A percentile compares a stretch with the other conserved stretches of the same genome.
Evolutionary conservation across 2,888 invertebrate genomes (phyloP).

Genomic region (Synergus umbraculus): DNA sequence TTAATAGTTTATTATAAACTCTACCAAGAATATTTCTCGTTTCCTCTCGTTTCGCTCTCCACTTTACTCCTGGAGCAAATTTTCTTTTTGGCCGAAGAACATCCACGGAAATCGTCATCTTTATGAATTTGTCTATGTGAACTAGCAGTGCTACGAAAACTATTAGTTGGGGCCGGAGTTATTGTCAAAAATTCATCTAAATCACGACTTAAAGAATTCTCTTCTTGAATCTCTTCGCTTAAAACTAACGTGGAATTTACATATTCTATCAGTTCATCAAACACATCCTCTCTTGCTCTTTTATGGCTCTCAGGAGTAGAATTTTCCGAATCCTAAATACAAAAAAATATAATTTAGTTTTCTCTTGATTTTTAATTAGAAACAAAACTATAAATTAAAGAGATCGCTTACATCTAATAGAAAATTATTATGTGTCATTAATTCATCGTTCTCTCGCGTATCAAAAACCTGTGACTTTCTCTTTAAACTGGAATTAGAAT

Average conservation of each 20-base stretch:
- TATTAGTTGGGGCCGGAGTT: slow-evolving; percentile 60
- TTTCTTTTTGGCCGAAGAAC: slow-evolving; percentile 27
- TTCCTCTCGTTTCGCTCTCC: slow-evolving; percentile 25
- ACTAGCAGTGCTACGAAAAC: slow-evolving; percentile 25
- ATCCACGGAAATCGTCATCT: slow-evolving; percentile 41
- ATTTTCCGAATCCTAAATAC: slow-evolving; percentile 55
- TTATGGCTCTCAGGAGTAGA: slow-evolving; percentile 48
- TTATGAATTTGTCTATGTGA: neutral
- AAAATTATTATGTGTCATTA: slow-evolving; percentile 49
- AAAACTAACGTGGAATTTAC: slow-evolving; percentile 64
- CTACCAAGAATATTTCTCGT: slow-evolving; percentile 32
- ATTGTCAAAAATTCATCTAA: slow-evolving; percentile 67
- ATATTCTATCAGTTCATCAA: slow-evolving; percentile 67
- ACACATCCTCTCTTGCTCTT: slow-evolving; percentile 62
- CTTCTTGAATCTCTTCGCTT: slow-evolving; percentile 58
- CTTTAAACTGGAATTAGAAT: slow-evolving; percentile 31
- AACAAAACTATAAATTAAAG: neutral
- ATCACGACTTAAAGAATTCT: slow-evolving; percentile 51
- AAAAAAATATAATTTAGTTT: neutral
- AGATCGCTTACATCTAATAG: slow-evolving; percentile 33
- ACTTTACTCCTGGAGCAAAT: slow-evolving; percentile 17
- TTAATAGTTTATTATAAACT: slow-evolving; percentile 25
- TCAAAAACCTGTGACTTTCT: slow-evolving; percentile 43
- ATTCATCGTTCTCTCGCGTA: slow-evolving; percentile 46
- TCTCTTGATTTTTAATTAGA: neutral